Base-by-base conservation (phyloP, 2,797 vertebrate genomes). In the Cheirogaleus major region DNA sequence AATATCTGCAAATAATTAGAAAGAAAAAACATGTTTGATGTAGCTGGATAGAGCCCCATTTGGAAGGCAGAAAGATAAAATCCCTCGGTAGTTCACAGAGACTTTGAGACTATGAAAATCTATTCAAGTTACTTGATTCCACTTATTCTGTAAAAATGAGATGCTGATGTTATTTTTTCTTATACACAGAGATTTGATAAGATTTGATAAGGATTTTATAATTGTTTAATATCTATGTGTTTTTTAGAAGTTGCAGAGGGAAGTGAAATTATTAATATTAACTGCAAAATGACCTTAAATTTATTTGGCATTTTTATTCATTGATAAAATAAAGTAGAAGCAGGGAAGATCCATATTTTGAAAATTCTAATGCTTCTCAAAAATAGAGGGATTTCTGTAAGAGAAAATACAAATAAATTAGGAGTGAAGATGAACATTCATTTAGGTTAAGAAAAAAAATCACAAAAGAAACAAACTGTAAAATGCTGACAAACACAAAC, bases 211-310 rank as follows among this genome's bases (percentile, higher is more conserved):
- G n/a, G n/a, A n/a, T n/a, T n/a, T n/a, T n/a, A n/a, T 20, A 85
- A 50, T 81, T 95, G 61, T 86, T 95, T 90, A 84, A 76, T 55
- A 89, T 65, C 4, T 63, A 45, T 9, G 43, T 87, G 48, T 50
- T 76, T 70, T 89, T 93, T 32, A 93, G 41, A 92, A 93, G 20
- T 63, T 91, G 35, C 8, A 55, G 43, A 80, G 18, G 50, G 38
- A 27, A 76, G 11, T 57, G 15, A 80, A 88, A 92, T 93, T 83
- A 76, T 69, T 70, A 89, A 91, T 82, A 75, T 67, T 92, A 75
- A n/a, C 41, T 79, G 2, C 5, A 78, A 87, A 95, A 89, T 75
- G 35, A 20, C 23, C 89, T 82, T 80, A 57, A 87, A 18, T 30
- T 85, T 70, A 89, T 65, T 87, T 87, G 27, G 23, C 32, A 92